Evolutionary conservation across 2,797 vertebrate genomes (phyloP), one percentile per base, ranked within the genome.

Genomic region (Sebastes iracundus): DNA sequence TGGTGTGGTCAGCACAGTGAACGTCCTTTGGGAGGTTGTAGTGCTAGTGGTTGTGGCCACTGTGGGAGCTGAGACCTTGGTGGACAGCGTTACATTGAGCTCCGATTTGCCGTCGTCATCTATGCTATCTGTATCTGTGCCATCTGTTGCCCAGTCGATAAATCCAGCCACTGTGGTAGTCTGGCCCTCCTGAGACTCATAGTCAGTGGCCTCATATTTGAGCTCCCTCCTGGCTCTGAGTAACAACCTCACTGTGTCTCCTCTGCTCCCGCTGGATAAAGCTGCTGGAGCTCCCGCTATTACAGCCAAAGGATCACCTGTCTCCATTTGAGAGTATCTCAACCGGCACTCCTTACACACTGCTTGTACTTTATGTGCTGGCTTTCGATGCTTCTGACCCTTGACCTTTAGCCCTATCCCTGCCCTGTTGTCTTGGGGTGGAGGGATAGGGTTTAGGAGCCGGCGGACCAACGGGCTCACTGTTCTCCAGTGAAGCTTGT

Each of bases 111-210:
- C 83, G n/a, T 94, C 91, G 1, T 94, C 93, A 18, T 96, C 94
- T 10, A 85, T 52, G 27, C 88, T 93, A 59, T 96, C 95, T 4
- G 42, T 46, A 16, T 46, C 42, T 42, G 38, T 42, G 16, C 35
- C 35, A 38, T 38, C 35, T 38, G 93, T 94, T 68, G 96, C 96
- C 96, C 96, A 97, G 86, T 96, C 96, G 59, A 97, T 97, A 95
- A 93, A 96, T 92, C 94, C 95, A 49, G 96, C 93, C 92, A 96
- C 95, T 1, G 95, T 96, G 42, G 96, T 96, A 90, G 95, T 96
- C 92, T 94, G 94, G 70, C 95, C 94, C 60, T 96, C 96, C 87
- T 94, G 94, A 63, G 94, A 89, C 89, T 93, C 94, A 46, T 46
- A 46, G 82, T 96, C 95, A 25, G 80, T 86, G 84, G 80, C 90